Evolutionary conservation across 2,797 vertebrate genomes (phyloP), one percentile per base, ranked within the genome.

Genomic region (Pseudotriccus pelzelni): DNA sequence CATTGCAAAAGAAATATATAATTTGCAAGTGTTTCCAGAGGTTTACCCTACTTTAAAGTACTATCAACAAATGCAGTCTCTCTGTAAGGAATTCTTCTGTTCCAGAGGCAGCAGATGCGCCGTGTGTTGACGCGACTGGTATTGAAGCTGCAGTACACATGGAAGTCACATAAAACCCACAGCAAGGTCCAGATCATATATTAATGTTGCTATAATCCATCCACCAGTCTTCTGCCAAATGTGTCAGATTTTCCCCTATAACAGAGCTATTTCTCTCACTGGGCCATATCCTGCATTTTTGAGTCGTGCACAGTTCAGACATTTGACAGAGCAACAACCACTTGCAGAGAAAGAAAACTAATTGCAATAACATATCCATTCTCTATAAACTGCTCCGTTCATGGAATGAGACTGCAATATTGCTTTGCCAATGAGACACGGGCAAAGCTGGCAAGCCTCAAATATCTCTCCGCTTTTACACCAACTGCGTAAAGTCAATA

Each of bases 181-280:
- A 70, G 92, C 44, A 82, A 94, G 16, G 75, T 73, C 74, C 90
- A 96, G 88, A 79, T 83, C 47, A 46, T 87, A 80, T 47, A 81
- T 70, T 89, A 95, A 46, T 19, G 56, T 47, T 93, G 92, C 87
- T 84, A 49, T 89, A 95, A 96, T 93, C 85, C 68, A 8, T 56
- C 32, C 22, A 56, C 39, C 36, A 32, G 9, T 39, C 74, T 90
- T 92, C 72, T 96, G 96, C 93, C 96, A 96, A 96, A 94, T 69
- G 62, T 92, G 77, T 93, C 88, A 90, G n/a, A 70, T 92, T 95
- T 95, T 94, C 85, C 93, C 85, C 74, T 83, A 59, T 89, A 92
- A 84, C 21, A 50, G 79, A 95, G 84, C 68, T 94, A 84, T 88
- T 93, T 91, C 95, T 55, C 90, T 95, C 90, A 58, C 87, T 92